These are phyloP conservation scores for Bos taurus DNA, from an alignment of 2,113 vertebrate species.

Conservation along the genomic window ARS-UCD2.0 NC_037342.1:8808001-8808500, in stretches of 20 bases:
- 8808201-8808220: background rate
- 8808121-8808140: background rate
- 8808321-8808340: background rate
- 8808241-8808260: background rate
- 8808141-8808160: background rate
- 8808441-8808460: slow-evolving; percentile 91
- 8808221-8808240: background rate
- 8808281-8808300: background rate
- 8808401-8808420: slow-evolving; percentile 92
- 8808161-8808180: background rate
- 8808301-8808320: background rate
- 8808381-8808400: background rate
- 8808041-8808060: background rate
- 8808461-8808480: slow-evolving; percentile 92
- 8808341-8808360: background rate
- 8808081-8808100: background rate
- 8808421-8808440: slow-evolving; percentile 95
- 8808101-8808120: background rate
- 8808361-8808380: background rate
- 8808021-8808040: background rate
- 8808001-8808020: background rate
- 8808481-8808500: slow-evolving; percentile 95
- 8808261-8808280: background rate
- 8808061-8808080: background rate
- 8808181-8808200: background rate